Base-by-base conservation (phyloP, 2,888 invertebrate genomes). In the Sminthurides aquaticus region DNA sequence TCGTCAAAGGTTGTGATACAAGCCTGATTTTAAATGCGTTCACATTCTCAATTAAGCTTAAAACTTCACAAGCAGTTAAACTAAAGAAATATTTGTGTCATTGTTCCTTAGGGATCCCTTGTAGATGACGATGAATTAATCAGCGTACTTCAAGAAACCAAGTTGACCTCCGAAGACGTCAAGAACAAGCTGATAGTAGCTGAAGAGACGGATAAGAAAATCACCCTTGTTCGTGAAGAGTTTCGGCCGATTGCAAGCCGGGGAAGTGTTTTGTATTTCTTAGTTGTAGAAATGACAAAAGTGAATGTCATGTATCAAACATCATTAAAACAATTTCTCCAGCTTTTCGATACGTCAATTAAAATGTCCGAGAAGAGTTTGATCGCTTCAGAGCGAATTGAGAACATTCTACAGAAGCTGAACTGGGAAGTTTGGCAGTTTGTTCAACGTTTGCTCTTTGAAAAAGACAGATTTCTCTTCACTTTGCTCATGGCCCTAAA, bases 241-340 rank as follows among this genome's bases (percentile, higher is more conserved):
- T 97, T 94, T 78, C 84, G 96, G 72, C 91, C 95, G 0, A 96
- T 97, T 0, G 97, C 97, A 1, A 90, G 91, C 0, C 83, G 96
- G 72, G 96, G 96, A 20, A 94, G 94, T 0, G 94, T 96, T 64
- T 81, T 97, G 1, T 97, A 97, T 77, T 97, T 97, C 78, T 82
- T 97, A 49, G 95, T 97, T 68, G 95, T 96, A 0, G 96, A 97
- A 81, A 95, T 97, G 95, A 91, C 91, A 76, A 89, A 92, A 77
- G 95, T 97, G 0, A 96, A 95, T 77, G 85, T 87, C 8, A 97
- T 97, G 96, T 97, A 97, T 77, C 97, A 97, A 79, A 96, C 95
- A 75, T 93, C 96, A 0, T 81, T 97, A 59, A 91, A 91, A 76
- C 96, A 97, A 78, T 97, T 97, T 80, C 81, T 97, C 54, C 90